These are phyloP conservation scores for Oceanodroma tethys DNA, from an alignment of 2,113 vertebrate species.

Conservation along the genomic window DNA sequence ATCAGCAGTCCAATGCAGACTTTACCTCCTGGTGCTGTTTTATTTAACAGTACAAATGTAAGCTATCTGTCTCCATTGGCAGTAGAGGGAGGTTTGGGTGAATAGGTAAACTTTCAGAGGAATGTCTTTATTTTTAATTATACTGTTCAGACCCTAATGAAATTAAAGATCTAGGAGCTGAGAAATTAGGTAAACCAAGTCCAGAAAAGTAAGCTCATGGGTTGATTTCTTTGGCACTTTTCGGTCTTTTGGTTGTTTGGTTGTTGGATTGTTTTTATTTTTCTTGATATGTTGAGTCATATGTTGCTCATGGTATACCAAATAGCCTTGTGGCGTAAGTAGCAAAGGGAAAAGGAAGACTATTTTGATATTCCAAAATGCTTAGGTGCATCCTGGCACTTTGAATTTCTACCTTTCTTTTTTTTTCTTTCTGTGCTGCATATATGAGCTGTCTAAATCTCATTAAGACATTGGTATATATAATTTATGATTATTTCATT, in stretches of 20 bases:
- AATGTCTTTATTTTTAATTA: background rate
- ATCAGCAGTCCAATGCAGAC: background rate
- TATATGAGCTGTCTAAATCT: background rate
- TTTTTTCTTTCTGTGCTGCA: background rate
- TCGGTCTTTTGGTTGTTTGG: rapidly evolving
- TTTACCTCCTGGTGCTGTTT: background rate
- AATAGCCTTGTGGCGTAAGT: background rate
- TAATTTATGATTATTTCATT: background rate
- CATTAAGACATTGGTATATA: background rate
- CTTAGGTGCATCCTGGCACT: background rate
- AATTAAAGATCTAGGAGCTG: background rate
- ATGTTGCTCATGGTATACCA: background rate
- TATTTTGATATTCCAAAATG: background rate
- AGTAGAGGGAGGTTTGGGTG: background rate
- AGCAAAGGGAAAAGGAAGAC: background rate
- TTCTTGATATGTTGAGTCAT: background rate
- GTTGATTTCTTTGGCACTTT: background rate
- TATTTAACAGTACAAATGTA: background rate
- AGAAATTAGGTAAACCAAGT: background rate
- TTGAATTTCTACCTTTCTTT: background rate
- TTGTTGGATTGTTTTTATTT: background rate
- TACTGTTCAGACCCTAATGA: background rate
- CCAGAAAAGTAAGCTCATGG: background rate
- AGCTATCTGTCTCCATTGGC: background rate
- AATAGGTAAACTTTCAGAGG: background rate